These are phyloP conservation scores for Saxicola maurus DNA, from an alignment of 2,797 vertebrate species.

Conservation along the genomic window DNA sequence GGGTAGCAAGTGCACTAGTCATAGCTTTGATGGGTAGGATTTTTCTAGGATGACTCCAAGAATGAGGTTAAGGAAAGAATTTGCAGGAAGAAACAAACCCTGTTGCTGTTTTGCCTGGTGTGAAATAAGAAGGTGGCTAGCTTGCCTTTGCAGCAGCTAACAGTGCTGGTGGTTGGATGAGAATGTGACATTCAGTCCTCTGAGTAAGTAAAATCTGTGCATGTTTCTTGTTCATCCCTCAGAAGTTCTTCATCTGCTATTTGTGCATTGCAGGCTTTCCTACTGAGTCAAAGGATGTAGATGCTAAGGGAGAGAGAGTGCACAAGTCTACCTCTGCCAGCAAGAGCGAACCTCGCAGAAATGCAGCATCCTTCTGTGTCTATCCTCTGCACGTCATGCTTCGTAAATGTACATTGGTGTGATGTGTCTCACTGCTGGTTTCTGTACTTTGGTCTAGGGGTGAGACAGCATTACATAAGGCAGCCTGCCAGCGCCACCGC, in stretches of 20 bases:
- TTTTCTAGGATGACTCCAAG: background rate
- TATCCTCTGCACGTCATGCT: background rate
- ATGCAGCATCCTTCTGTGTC: background rate
- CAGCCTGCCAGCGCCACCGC: constrained; percentile 84
- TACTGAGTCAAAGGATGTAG: background rate
- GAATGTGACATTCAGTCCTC: background rate
- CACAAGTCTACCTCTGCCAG: background rate
- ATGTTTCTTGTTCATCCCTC: background rate
- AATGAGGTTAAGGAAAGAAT: background rate
- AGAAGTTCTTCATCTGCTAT: background rate
- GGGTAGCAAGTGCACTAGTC: background rate
- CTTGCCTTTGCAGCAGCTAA: background rate
- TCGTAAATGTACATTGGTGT: background rate
- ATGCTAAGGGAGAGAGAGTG: background rate
- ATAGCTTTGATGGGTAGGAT: background rate
- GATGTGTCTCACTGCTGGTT: constrained; percentile 37
- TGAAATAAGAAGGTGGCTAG: background rate
- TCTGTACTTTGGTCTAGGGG: constrained; percentile 79
- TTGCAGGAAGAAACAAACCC: background rate
- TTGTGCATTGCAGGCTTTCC: background rate
- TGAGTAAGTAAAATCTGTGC: background rate
- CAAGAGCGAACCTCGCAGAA: background rate
- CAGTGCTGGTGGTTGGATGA: background rate
- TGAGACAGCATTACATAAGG: constrained; percentile 94
- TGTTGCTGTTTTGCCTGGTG: background rate